phyloP scores from a whole-genome alignment of 2,113 vertebrate genomes.

The Potamarius usumacintae region DNA sequence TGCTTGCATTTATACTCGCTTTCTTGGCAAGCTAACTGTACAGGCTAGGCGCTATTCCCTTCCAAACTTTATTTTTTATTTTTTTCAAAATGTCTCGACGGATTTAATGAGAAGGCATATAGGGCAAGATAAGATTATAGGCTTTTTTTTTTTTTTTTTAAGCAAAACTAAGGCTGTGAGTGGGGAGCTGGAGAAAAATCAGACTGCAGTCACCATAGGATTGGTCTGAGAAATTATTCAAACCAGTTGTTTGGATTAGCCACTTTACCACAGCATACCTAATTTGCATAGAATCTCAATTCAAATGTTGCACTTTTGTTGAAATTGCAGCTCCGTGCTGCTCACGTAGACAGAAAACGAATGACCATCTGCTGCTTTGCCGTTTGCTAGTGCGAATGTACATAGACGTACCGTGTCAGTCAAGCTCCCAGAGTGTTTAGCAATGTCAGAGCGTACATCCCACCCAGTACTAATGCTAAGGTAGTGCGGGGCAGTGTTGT shows the following conservation, averaged over 20 bases:
- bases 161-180: not conserved
- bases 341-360: not conserved
- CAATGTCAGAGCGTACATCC: not conserved
- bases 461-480: too few relatives aligned
- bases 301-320: not conserved
- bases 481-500: too few relatives aligned
- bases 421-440: not conserved
- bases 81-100: not conserved
- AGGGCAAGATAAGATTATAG: not conserved
- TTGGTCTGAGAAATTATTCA: not conserved
- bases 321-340: not conserved
- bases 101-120: not conserved
- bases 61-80: not conserved
- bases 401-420: not conserved
- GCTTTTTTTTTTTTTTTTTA: too few relatives aligned
- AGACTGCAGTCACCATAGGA: not conserved
- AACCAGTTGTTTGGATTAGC: not conserved
- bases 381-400: not conserved
- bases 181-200: not conserved
- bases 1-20: too few relatives aligned
- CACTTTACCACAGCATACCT: not conserved
- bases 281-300: not conserved
- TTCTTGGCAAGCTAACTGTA: too few relatives aligned
- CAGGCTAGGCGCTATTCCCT: not conserved
- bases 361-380: not conserved